Percentiles rank a stretch among this genome's conserved stretches.
Conservation (phyloP, 2,888 invertebrate genomes). For the Himalopsyche anomala region DNA sequence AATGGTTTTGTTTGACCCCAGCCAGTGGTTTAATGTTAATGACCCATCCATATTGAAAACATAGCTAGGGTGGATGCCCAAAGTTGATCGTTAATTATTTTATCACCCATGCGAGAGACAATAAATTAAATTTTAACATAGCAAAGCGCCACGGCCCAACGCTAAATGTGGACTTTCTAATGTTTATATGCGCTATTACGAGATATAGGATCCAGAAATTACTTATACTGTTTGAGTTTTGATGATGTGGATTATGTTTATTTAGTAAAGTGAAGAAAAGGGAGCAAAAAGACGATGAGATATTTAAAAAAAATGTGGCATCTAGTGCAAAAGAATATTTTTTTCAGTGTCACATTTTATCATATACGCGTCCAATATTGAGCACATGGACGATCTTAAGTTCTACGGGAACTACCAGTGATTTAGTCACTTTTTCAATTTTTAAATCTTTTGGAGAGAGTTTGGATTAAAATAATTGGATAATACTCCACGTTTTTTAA, state of each 20-base stretch:
- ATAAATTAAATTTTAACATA: slow-evolving; percentile 34
- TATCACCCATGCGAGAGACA: slow-evolving; percentile 51
- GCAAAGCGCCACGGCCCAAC: background rate
- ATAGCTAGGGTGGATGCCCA: slow-evolving; percentile 23
- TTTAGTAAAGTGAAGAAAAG: too few relatives aligned
- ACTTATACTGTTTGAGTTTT: background rate
- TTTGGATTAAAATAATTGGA: too few relatives aligned
- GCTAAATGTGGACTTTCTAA: slow-evolving; percentile 2
- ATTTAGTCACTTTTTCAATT: too few relatives aligned
- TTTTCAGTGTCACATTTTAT: too few relatives aligned
- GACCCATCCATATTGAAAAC: slow-evolving; percentile 36
- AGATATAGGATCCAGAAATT: background rate
- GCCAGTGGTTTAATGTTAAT: background rate
- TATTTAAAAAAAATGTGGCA: too few relatives aligned
- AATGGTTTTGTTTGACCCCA: slow-evolving; percentile 22
- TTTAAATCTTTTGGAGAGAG: too few relatives aligned
- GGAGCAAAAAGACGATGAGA: too few relatives aligned
- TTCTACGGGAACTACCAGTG: too few relatives aligned
- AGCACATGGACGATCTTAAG: too few relatives aligned
- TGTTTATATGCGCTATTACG: background rate
- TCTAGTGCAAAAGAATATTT: too few relatives aligned
- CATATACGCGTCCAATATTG: too few relatives aligned
- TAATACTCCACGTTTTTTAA: too few relatives aligned
- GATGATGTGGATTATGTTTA: background rate
- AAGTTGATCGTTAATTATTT: slow-evolving; percentile 50